Conservation (phyloP, 2,888 invertebrate species). For the Julus scanicus region DNA sequence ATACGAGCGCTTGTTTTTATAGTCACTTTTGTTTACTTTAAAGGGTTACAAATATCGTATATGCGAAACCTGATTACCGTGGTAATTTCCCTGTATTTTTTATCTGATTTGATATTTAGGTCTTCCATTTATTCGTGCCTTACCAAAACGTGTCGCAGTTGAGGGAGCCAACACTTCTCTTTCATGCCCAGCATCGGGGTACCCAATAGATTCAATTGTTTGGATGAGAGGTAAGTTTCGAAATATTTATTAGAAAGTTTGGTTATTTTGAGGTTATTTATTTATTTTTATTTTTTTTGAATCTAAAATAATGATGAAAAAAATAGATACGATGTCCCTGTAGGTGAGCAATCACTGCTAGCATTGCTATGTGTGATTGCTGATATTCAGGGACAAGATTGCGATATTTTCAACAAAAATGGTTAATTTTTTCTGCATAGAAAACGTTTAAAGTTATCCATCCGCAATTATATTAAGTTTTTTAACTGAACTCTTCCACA, state of each 20-base stretch:
- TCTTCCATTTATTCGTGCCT: conserved; percentile 80
- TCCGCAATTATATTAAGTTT: too few relatives aligned
- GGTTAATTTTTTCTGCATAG: too few relatives aligned
- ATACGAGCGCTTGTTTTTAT: background rate
- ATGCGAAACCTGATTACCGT: background rate
- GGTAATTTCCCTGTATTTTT: conserved; percentile 41
- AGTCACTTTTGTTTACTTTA: conserved; percentile 35
- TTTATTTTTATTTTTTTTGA: background rate
- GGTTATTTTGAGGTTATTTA: background rate
- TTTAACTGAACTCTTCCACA: too few relatives aligned
- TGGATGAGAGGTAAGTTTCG: conserved; percentile 76
- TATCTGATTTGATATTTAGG: conserved; percentile 68
- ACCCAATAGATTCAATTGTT: conserved; percentile 81
- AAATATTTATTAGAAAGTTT: background rate
- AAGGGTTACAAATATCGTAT: background rate
- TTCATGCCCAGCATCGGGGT: conserved; percentile 84
- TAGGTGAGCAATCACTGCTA: too few relatives aligned
- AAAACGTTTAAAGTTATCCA: too few relatives aligned
- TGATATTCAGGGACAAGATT: too few relatives aligned
- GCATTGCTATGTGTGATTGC: too few relatives aligned
- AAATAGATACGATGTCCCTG: too few relatives aligned
- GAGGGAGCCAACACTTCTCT: conserved; percentile 79
- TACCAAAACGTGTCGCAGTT: conserved; percentile 84
- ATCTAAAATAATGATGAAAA: too few relatives aligned
- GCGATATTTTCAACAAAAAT: too few relatives aligned